These are phyloP conservation scores for Cerastis rubricosa DNA, from an alignment of 2,888 invertebrate genomes.

Conservation along the genomic window DNA sequence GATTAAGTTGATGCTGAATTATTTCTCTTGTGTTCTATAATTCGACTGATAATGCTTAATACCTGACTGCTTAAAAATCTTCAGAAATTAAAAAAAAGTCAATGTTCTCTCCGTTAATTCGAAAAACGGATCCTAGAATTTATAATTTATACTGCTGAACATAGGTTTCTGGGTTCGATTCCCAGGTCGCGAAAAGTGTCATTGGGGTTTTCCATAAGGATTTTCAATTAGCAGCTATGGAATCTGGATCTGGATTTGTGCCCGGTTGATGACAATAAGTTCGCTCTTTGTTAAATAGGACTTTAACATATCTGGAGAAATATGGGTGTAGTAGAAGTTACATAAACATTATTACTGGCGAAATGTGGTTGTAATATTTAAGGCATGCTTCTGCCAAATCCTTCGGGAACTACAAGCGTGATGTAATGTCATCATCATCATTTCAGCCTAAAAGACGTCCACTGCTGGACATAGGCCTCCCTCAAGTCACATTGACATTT, in stretches of 20 bases:
- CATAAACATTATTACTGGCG: neutral
- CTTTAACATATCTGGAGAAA: neutral
- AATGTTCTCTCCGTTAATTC: neutral
- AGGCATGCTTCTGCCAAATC: neutral
- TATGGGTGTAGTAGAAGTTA: neutral
- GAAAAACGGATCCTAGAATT: no score
- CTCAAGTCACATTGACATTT: no score
- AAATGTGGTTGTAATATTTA: neutral
- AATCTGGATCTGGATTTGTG: neutral
- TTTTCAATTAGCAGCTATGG: neutral
- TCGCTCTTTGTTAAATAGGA: neutral
- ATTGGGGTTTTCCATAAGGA: neutral
- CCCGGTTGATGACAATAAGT: neutral
- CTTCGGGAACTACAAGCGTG: neutral
- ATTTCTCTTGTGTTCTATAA: neutral
- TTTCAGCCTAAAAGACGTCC: no score
- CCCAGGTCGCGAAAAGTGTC: neutral
- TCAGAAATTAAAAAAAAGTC: neutral
- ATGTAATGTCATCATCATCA: no score
- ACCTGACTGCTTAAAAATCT: neutral
- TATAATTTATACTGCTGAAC: no score
- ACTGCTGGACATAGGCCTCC: no score
- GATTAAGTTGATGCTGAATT: neutral
- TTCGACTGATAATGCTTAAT: neutral
- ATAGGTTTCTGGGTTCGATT: neutral